Conservation (phyloP, 2,797 vertebrate genomes). For the Sebastes diaconus region DNA sequence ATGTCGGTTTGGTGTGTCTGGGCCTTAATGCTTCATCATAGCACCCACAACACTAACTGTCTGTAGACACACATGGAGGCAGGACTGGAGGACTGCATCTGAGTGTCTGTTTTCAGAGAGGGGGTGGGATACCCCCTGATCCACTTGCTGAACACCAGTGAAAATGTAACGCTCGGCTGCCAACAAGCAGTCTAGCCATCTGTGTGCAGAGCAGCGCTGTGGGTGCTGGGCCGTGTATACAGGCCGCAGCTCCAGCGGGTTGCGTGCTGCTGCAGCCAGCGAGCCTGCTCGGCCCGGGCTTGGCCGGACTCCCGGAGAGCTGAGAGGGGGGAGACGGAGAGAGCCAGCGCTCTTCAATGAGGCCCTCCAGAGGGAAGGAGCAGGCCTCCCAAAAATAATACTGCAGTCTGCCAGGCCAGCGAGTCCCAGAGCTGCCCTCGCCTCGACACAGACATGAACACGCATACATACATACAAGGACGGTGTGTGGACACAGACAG, state of each 20-base stretch:
- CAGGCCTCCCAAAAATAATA: conserved; percentile 85
- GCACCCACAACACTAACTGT: conserved; percentile 11
- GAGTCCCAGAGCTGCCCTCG: conserved; percentile 44
- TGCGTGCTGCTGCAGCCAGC: conserved; percentile 47
- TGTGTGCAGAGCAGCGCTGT: conserved; percentile 53
- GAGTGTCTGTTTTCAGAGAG: conserved; percentile 41
- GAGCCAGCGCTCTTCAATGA: conserved; percentile 80
- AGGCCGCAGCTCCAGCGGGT: conserved; percentile 53
- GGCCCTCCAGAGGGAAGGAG: conserved; percentile 82
- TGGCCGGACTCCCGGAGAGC: conserved; percentile 78
- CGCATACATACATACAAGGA: conserved; percentile 8
- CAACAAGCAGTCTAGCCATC: conserved; percentile 61
- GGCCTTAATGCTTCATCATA: conserved; percentile 7
- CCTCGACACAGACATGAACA: conserved; percentile 25
- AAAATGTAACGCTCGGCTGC: conserved; percentile 53
- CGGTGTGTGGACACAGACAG: background rate
- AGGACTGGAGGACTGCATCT: conserved; percentile 12
- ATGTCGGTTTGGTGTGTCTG: background rate
- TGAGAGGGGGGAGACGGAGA: conserved; percentile 67
- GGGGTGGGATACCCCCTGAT: conserved; percentile 34
- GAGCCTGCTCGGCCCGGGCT: conserved; percentile 60
- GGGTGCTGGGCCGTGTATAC: conserved; percentile 51
- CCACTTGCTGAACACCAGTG: conserved; percentile 61
- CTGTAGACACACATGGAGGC: conserved; percentile 10
- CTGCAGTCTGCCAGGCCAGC: conserved; percentile 68